A percentile compares a stretch with the other conserved stretches of the same genome.
Evolutionary conservation across 2,888 invertebrate species (phyloP).

Genomic region (Hirtodrosophila trivittata): DNA sequence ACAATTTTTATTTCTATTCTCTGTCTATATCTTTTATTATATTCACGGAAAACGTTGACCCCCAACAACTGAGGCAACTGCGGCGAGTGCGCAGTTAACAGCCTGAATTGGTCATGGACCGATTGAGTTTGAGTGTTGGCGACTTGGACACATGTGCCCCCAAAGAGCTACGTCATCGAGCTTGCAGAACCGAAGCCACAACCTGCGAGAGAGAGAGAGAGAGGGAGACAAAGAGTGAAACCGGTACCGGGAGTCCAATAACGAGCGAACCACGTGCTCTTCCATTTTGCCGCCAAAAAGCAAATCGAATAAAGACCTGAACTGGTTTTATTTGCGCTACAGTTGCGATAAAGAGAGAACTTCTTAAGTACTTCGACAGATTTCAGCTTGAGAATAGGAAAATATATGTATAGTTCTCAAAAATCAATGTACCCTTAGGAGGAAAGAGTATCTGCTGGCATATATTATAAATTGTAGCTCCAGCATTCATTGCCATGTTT

Average conservation of each 20-base stretch:
- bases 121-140: slow-evolving; percentile 43
- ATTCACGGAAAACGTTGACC: slow-evolving; percentile 56
- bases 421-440: neutral
- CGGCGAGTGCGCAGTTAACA: slow-evolving; percentile 55
- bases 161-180: slow-evolving; percentile 64
- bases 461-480: slow-evolving; percentile 15
- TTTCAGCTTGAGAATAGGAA: too few relatives aligned
- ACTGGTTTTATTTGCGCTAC: slow-evolving; percentile 53
- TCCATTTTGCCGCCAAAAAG: slow-evolving; percentile 64
- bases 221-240: slow-evolving; percentile 25
- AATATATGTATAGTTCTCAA: too few relatives aligned
- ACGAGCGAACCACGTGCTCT: slow-evolving; percentile 60
- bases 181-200: slow-evolving; percentile 6
- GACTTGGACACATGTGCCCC: slow-evolving; percentile 49
- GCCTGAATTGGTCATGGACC: slow-evolving; percentile 66
- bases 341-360: neutral
- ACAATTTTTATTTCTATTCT: slow-evolving; percentile 13
- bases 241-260: slow-evolving; percentile 48
- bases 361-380: neutral
- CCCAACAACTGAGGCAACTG: slow-evolving; percentile 24
- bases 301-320: slow-evolving; percentile 33
- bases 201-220: slow-evolving; percentile 1
- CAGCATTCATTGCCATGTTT: slow-evolving; percentile 47
- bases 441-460: slow-evolving; percentile 17
- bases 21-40: slow-evolving; percentile 5